Percentiles rank a stretch among this genome's conserved stretches.
Conservation (phyloP, 2,888 invertebrate genomes). For the Chrysolina oricalcia region DNA sequence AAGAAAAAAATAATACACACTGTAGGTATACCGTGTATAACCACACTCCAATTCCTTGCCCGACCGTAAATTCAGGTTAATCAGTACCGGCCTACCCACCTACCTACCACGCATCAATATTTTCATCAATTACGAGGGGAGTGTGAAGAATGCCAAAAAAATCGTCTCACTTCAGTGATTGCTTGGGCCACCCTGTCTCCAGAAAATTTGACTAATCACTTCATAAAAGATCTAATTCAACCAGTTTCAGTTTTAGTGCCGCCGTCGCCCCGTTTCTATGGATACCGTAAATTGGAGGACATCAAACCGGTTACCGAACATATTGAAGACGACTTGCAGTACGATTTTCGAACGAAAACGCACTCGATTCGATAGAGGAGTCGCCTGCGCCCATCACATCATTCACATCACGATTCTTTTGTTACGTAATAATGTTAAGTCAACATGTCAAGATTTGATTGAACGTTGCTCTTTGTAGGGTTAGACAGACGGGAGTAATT, state of each 20-base stretch:
- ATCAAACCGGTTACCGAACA: slow-evolving; percentile 68
- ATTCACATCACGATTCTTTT: slow-evolving; percentile 37
- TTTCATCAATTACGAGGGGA: neutral
- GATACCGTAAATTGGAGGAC: slow-evolving; percentile 52
- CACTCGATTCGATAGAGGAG: slow-evolving; percentile 58
- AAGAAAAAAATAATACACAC: no score
- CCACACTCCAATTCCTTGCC: neutral
- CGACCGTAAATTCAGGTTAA: neutral
- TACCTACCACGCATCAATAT: neutral
- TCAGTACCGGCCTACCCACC: neutral
- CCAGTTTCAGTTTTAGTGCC: slow-evolving; percentile 51
- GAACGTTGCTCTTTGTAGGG: slow-evolving; percentile 17
- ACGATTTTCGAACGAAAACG: slow-evolving; percentile 68
- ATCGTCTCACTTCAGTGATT: neutral
- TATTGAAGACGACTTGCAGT: slow-evolving; percentile 67
- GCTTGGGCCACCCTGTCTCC: slow-evolving; percentile 24
- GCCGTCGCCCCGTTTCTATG: slow-evolving; percentile 36
- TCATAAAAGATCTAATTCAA: slow-evolving; percentile 52
- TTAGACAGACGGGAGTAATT: neutral
- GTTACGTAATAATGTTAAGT: slow-evolving; percentile 47
- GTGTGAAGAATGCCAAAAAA: neutral
- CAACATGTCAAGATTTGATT: slow-evolving; percentile 47
- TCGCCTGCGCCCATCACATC: slow-evolving; percentile 16
- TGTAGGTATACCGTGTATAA: no score
- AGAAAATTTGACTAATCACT: slow-evolving; percentile 25